phyloP scores from a whole-genome alignment of 2,888 invertebrate genomes.

The Philonicus albiceps region DNA sequence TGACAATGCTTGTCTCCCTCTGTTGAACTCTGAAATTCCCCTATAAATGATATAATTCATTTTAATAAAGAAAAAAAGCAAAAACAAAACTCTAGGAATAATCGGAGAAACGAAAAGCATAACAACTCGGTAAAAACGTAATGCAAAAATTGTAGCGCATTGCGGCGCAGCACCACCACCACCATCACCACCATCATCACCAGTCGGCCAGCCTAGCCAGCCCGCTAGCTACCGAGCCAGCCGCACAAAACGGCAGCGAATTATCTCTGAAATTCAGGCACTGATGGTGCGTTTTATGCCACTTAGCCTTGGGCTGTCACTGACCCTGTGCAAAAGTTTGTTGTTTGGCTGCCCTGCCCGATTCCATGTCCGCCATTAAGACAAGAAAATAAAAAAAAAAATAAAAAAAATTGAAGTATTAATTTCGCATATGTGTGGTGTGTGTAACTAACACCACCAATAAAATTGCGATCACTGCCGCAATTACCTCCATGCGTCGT shows the following conservation, averaged over 20 bases:
- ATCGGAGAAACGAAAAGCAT: too few species aligned
- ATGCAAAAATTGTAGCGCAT: not conserved
- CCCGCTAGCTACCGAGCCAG: too few species aligned
- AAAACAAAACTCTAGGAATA: too few species aligned
- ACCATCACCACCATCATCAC: too few species aligned
- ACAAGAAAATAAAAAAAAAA: not conserved
- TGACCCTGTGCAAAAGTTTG: conserved; percentile 43
- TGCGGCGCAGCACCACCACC: not conserved
- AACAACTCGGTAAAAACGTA: not conserved
- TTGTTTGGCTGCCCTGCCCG: conserved; percentile 26
- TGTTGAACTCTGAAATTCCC: too few species aligned
- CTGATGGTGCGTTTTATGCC: conserved; percentile 24
- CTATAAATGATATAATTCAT: conserved; percentile 16
- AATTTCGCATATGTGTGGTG: not conserved
- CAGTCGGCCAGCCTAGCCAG: too few species aligned
- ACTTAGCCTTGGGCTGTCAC: conserved; percentile 44
- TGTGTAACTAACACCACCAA: not conserved
- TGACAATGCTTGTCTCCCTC: too few species aligned
- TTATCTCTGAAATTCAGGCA: conserved; percentile 11
- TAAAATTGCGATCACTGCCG: not conserved
- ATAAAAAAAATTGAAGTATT: not conserved
- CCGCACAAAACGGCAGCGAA: not conserved
- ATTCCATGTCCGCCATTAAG: not conserved
- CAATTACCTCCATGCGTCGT: not conserved
- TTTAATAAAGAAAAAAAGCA: not conserved